Evolutionary conservation across 2,113 vertebrate species (phyloP), one percentile per base, ranked within the genome.

Genomic region (Desmodus rotundus): DNA sequence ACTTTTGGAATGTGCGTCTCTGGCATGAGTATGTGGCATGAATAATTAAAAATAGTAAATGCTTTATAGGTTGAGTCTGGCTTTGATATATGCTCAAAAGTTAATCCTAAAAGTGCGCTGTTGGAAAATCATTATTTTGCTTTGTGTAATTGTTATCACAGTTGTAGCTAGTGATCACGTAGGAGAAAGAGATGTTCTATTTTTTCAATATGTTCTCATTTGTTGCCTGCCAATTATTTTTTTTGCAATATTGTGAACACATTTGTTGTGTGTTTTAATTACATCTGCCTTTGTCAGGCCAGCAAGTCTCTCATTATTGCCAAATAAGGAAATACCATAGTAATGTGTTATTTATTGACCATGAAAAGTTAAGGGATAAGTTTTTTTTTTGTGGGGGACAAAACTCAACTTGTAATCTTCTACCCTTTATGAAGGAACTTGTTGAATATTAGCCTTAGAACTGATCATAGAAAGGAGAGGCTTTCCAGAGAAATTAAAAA

Each of bases 171-270:
- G 70, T 94, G 68, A 63, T 70, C 89, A 47, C 8, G 19, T 56
- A 83, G 61, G 61, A 76, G 43, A 93, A 89, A 89, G 84, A 95
- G 78, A 92, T 63, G 73, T 45, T 98, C 76, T 91, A 7, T 56
- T 93, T 96, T 81, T 90, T 31, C n/a, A 89, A 68, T 89, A 85
- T 68, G 47, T 50, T 97, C 89, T 96, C 67, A 50, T 96, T 95
- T 96, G 85, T 94, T 97, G 81, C 68, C 68, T 97, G 95, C 83
- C 96, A 97, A 90, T 72, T 81, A 90, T 72, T 81, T 97, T 97
- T 58, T 94, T 93, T 88, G 52, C 56, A 83, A 61, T 87, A 96
- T 93, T 89, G 72, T 95, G 85, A 90, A 97, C 92, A 97, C 85
- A 82, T 95, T 96, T 96, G 84, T 82, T 96, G 36, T 56, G 9